Evolutionary conservation across 1,140 invertebrate genomes (phyloP).

Genomic region (Myzus persicae): DNA sequence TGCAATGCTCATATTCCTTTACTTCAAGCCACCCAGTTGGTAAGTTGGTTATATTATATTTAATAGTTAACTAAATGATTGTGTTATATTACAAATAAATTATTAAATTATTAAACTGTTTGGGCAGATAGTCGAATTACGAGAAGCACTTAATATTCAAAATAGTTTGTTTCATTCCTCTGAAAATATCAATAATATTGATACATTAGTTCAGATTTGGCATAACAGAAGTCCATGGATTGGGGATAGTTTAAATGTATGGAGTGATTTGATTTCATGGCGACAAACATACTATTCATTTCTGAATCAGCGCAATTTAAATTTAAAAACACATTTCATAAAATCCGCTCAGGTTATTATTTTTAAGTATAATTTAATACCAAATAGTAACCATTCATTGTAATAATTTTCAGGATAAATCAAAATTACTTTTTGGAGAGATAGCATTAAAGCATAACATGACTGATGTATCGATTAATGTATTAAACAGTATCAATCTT

Average conservation of each 20-base stretch:
- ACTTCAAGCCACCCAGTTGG: constrained; percentile 51
- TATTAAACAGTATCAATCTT: background rate
- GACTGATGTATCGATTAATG: background rate
- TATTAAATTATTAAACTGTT: background rate
- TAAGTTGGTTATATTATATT: background rate
- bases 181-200: constrained; percentile 10
- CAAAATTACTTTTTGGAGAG: constrained; percentile 3
- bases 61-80: background rate
- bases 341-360: constrained; percentile 8
- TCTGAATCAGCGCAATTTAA: background rate
- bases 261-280: constrained; percentile 40
- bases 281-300: constrained; percentile 52
- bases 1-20: constrained; percentile 35
- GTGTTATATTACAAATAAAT: background rate
- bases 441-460: constrained; percentile 30
- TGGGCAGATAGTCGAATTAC: background rate
- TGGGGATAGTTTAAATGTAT: constrained; percentile 44
- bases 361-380: background rate
- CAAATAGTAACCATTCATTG: background rate
- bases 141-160: constrained; percentile 15
- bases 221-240: constrained; percentile 38
- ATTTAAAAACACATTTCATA: background rate
- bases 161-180: background rate
- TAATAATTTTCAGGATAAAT: constrained; percentile 30
- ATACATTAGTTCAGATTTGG: background rate